Percentiles rank a stretch among this genome's conserved stretches.
phyloP scores from a whole-genome alignment of 1,140 invertebrate species.

The Drosophila insularis region DNA sequence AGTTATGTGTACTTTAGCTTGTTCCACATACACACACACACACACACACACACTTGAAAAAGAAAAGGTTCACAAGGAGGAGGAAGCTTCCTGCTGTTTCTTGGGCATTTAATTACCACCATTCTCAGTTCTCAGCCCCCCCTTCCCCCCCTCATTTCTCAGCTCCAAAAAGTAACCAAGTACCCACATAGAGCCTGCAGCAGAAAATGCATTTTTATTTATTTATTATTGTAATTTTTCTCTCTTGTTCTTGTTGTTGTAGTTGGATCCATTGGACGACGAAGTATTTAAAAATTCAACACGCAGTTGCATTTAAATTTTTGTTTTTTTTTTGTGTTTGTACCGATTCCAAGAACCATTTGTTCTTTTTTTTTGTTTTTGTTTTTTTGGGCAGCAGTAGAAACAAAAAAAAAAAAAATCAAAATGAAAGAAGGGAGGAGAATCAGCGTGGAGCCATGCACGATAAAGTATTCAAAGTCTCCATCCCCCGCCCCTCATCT shows the following conservation, averaged over 20 bases:
- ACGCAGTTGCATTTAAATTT: conserved; percentile 70
- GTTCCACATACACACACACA: not conserved
- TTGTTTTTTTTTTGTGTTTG: conserved; percentile 19
- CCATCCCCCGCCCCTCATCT: conserved; percentile 8
- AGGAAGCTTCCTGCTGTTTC: conserved; percentile 6
- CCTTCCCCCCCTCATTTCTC: not conserved
- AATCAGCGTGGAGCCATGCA: conserved; percentile 3
- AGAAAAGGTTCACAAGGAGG: not conserved
- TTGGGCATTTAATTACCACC: conserved; percentile 3
- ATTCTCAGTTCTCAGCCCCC: not conserved
- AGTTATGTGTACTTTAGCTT: not conserved
- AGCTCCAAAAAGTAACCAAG: not conserved
- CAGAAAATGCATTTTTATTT: conserved; percentile 20
- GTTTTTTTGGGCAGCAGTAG: conserved; percentile 5
- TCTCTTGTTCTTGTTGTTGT: conserved; percentile 2
- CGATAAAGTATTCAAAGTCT: conserved; percentile 46
- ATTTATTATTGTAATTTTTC: conserved; percentile 60
- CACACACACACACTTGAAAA: not conserved
- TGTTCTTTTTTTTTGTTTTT: conserved; percentile 24
- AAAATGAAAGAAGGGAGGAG: not conserved
- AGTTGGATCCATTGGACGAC: not conserved
- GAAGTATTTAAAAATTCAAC: conserved; percentile 61
- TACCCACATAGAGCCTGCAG: not conserved
- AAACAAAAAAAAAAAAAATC: conserved; percentile 13
- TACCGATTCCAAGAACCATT: conserved; percentile 57